A percentile compares a stretch with the other conserved stretches of the same genome.
phyloP scores from a whole-genome alignment of 2,888 invertebrate genomes.

The Netelia melanura region DNA sequence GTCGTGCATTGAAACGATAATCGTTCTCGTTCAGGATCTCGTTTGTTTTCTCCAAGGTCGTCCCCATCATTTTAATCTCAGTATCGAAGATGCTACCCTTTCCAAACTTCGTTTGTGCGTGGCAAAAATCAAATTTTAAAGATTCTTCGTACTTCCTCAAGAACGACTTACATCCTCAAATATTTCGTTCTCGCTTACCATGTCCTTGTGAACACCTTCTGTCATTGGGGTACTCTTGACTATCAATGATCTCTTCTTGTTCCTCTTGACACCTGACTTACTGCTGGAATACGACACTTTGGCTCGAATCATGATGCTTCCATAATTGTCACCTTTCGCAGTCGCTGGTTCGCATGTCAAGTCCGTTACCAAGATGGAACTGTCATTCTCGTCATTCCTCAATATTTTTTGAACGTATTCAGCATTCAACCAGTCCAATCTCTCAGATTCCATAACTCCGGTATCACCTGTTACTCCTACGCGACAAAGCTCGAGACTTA shows the following conservation, averaged over 20 bases:
- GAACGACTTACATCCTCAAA: neutral
- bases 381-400: constrained; percentile 74
- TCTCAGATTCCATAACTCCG: constrained; percentile 40
- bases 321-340: constrained; percentile 81
- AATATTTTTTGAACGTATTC: constrained; percentile 77
- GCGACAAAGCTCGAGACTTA: too few relatives aligned
- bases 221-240: neutral
- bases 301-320: constrained; percentile 80
- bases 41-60: constrained; percentile 20
- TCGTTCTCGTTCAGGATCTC: constrained; percentile 22
- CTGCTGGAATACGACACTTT: constrained; percentile 69
- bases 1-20: constrained; percentile 16
- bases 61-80: constrained; percentile 39
- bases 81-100: constrained; percentile 13
- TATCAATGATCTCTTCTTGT: neutral
- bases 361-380: constrained; percentile 75
- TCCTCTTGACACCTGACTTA: constrained; percentile 55
- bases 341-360: constrained; percentile 77
- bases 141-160: too few relatives aligned
- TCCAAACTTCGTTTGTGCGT: neutral
- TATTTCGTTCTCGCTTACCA: neutral
- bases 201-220: neutral
- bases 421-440: constrained; percentile 75
- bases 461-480: too few relatives aligned
- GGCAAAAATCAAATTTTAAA: neutral